Evolutionary conservation across 1,140 invertebrate species (phyloP).

Genomic region (Schlechtendalia chinensis): DNA sequence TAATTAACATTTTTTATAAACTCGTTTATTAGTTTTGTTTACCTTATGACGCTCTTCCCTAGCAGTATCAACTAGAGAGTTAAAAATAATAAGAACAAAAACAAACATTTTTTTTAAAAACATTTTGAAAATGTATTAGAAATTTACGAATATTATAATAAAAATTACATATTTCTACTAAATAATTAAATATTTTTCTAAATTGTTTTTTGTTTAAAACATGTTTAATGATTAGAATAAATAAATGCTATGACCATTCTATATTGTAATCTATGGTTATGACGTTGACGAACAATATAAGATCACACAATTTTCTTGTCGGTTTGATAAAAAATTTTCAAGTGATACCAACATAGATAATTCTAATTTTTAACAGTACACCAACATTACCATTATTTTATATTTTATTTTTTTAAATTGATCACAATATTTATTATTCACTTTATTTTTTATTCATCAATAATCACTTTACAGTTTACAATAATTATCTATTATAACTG

Average conservation of each 20-base stretch:
- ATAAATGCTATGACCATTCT: background rate
- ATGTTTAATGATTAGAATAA: background rate
- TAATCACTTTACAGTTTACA: no score
- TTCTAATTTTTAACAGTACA: no score
- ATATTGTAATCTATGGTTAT: background rate
- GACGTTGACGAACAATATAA: background rate
- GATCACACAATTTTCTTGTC: background rate
- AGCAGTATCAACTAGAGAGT: background rate
- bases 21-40: background rate
- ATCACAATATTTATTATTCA: no score
- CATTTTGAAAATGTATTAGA: background rate
- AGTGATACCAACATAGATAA: no score
- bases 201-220: background rate
- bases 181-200: background rate
- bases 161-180: conserved; percentile 5
- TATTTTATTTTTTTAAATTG: no score
- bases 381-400: no score
- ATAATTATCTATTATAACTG: no score
- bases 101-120: conserved; percentile 14
- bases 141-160: background rate
- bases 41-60: conserved; percentile 36
- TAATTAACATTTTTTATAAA: no score
- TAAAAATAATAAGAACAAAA: conserved; percentile 20
- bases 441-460: no score
- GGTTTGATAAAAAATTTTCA: conserved; percentile 29